Base-by-base conservation (phyloP, 2,797 vertebrate genomes). In the Urosaurus nigricauda region DNA sequence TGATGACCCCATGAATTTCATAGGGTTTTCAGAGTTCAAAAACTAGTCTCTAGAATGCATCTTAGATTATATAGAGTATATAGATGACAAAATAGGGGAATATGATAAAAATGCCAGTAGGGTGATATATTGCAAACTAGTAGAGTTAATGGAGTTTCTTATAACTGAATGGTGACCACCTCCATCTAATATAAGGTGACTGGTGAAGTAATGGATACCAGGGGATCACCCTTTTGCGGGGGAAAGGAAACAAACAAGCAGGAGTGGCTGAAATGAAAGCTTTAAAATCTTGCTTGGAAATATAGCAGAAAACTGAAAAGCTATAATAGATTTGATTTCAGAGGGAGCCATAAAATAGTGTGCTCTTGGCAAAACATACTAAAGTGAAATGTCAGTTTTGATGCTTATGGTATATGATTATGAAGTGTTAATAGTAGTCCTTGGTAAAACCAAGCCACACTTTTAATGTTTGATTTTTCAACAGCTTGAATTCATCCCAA, bases 201-300 rank as follows among this genome's bases (percentile, higher is more conserved):
- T 96, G 95, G 97, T 96, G 97, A 97, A 97, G 98, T 98, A 98
- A 98, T 98, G 97, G 97, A 97, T 98, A 96, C 97, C 97, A 96
- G 95, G 97, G 97, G 97, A 98, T 97, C 97, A 95, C 91, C 96
- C 96, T 97, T 98, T 97, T 60, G 56, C 65, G 81, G 79, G 65
- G 84, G 90, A 94, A 97, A 97, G 96, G 97, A 97, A 97, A 65
- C 73, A 94, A 47, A 77, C n/a, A 77, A 92, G 96, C 97, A 95
- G 97, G 96, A 17, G 37, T 79, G 51, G 19, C 13, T 19, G 32
- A 97, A 96, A 97, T 97, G 97, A 97, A 97, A 97, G 96, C 96
- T 98, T 98, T 98, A 98, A 97, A 97, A 96, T 97, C 96, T 97
- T 93, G 89, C 93, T 93, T 95, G 98, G 97, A 98, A 96, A 98